Conservation (phyloP, 2,113 vertebrate species). For the Oxyruncus cristatus region DNA sequence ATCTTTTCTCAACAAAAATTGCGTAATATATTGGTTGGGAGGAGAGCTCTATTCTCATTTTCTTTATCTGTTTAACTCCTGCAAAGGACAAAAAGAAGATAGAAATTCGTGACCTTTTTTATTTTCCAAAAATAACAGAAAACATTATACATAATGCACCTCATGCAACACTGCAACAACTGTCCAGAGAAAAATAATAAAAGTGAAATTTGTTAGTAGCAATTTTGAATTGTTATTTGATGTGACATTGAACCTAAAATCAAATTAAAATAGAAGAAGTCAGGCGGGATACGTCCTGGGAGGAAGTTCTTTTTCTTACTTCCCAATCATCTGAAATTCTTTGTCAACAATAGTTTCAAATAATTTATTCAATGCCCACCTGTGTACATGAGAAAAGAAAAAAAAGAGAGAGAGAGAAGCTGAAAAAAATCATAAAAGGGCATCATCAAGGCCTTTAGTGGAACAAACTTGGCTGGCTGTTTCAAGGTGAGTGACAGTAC, state of each 20-base stretch:
- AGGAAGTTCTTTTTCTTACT: background rate
- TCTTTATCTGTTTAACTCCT: background rate
- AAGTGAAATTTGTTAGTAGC: background rate
- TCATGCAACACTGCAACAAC: background rate
- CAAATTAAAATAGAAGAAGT: background rate
- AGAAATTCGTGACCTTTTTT: background rate
- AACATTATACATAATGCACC: background rate
- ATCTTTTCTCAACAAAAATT: background rate
- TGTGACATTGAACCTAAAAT: background rate
- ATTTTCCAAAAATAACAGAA: background rate
- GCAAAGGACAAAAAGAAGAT: background rate
- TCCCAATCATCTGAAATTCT: background rate
- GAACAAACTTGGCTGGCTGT: background rate
- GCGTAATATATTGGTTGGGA: background rate
- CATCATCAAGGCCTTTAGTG: background rate
- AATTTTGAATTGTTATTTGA: background rate
- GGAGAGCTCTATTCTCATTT: background rate
- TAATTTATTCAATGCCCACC: background rate
- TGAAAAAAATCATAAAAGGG: background rate
- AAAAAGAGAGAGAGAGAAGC: background rate
- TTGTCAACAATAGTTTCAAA: background rate
- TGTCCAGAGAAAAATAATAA: background rate
- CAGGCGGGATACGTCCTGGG: background rate
- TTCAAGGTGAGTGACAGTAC: constrained; percentile 46
- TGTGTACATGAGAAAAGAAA: background rate